Evolutionary conservation across 2,797 vertebrate species (phyloP), one percentile per base, ranked within the genome.

Genomic region (Chanos chanos): DNA sequence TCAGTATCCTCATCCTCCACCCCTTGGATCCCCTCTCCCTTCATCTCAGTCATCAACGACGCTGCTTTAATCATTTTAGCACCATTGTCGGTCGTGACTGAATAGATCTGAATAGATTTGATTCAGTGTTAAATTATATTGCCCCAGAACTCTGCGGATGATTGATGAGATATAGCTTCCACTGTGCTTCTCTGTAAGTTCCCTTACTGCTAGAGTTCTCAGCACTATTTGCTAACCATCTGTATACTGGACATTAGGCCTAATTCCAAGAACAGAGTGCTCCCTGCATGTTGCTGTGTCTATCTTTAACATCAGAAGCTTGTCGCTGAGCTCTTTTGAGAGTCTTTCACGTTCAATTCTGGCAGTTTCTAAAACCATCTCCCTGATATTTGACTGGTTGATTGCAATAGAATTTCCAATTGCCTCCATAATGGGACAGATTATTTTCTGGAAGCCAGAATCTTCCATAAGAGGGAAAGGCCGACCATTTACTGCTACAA

Each of bases 391-490:
- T 41, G 15, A 5, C 4, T 30, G 52, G n/a, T 68, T 56, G 1
- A 61, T 49, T 13, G 16, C n/a, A 2, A 61, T 28, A 18, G 28
- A 1, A 24, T 67, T 60, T 61, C 40, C 49, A 4, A 54, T 54
- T 5, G 41, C 49, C 3, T 54, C 3, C 31, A 60, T 22, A 47
- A 66, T 2, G 45, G 47, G 55, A 21, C 60, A 31, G 1, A 53
- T 51, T 19, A 53, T 66, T 12, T 66, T 45, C 53, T 64, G 60
- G 16, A 66, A 66, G 18, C 63, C 28, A 4, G 51, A 28, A 24
- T 66, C 63, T 5, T 58, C 54, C 45, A 66, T 66, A 39, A 59
- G 44, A 13, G 55, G 43, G 28, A 59, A 66, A 5, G 52, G 51
- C 48, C 52, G 49, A 15, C 56, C 48, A n/a, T 53, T 66, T 15